Evolutionary conservation across 2,888 invertebrate genomes (phyloP), one percentile per base, ranked within the genome.

Genomic region (Epinotia bilunana): DNA sequence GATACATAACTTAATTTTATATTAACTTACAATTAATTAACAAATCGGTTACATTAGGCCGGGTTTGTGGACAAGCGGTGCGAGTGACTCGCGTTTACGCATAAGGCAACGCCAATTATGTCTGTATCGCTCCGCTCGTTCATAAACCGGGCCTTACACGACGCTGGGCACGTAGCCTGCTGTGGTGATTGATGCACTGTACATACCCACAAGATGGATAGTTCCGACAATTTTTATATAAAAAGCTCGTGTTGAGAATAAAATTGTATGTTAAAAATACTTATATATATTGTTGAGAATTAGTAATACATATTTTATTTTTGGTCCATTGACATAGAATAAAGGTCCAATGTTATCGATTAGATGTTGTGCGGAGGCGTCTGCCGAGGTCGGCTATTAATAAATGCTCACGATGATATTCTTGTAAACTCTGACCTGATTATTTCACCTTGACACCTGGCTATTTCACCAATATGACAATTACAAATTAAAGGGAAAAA

Each of bases 271-370:
- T 84, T 82, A 79, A 78, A 78, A 78, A 74, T 61, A 75, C 65
- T 75, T 75, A 88, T 89, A 88, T 90, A 82, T 88, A 91, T 90
- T 92, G 92, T 93, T 92, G 90, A 92, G 84, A 88, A 86, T 87
- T 91, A 84, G 83, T 90, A 88, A 90, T 91, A 91, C 74, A 74
- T 74, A 74, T 74, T 93, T 92, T 93, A 92, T 91, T 92, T 90
- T 91, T 91, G 91, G 92, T 89, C 92, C 88, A 89, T 84, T 83
- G 82, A 82, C 86, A 80, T 88, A 89, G 83, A 82, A 82, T 84
- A 85, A 83, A 28, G 88, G 89, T 87, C 89, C 90, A 92, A 91
- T 90, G 91, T 92, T 91, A 86, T 86, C 81, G 81, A 78, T 85
- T 88, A 87, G 81, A 81, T 85, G 80, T 84, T 89, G 86, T 89